Evolutionary conservation across 2,888 invertebrate species (phyloP).

Genomic region (Stegophylla sp.): DNA sequence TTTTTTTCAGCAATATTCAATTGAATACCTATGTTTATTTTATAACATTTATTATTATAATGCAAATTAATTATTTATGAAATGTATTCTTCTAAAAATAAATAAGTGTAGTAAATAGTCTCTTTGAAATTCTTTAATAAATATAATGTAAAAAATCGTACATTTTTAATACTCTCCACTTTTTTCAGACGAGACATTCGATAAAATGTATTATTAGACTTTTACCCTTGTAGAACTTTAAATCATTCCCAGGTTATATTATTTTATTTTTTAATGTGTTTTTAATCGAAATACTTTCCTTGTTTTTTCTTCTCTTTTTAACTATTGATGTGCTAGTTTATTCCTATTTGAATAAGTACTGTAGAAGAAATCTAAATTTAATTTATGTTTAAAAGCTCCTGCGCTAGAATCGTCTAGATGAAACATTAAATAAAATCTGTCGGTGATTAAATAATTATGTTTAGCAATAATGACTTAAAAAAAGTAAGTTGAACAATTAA

Average conservation of each 20-base stretch:
- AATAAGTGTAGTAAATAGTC: too few relatives aligned
- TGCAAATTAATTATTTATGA: too few relatives aligned
- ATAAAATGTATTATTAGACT: too few relatives aligned
- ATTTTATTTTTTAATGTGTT: neutral
- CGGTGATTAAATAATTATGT: neutral
- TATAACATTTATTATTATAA: too few relatives aligned
- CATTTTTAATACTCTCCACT: too few relatives aligned
- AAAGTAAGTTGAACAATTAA: neutral
- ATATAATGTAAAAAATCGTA: too few relatives aligned
- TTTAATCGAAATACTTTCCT: neutral
- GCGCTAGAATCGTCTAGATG: neutral
- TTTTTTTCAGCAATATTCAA: too few relatives aligned
- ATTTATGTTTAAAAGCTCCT: conserved; percentile 14
- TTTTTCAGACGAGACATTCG: too few relatives aligned
- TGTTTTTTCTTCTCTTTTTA: neutral
- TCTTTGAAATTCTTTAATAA: too few relatives aligned
- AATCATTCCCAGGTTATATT: neutral
- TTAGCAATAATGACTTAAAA: neutral
- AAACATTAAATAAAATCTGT: neutral
- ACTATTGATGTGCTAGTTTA: neutral
- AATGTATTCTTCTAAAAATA: too few relatives aligned
- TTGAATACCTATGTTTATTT: too few relatives aligned
- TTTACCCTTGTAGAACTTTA: too few relatives aligned
- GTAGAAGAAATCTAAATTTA: neutral
- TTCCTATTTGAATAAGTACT: neutral